Conservation (phyloP, 2,113 vertebrate species). For the Ptyas mucosa region DNA sequence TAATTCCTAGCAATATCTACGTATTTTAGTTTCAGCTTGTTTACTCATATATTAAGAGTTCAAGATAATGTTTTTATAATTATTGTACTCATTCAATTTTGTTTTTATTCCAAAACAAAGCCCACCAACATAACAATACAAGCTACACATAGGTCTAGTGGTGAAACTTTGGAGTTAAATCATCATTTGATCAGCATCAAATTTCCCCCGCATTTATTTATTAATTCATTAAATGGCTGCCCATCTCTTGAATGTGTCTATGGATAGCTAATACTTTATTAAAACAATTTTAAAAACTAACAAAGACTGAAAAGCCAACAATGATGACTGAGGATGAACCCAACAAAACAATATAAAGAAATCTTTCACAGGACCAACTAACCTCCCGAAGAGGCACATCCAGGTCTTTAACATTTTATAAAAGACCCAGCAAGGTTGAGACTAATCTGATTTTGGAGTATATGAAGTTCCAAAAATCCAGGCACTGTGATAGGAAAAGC, state of each 20-base stretch:
- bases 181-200: background rate
- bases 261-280: background rate
- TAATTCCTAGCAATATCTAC: background rate
- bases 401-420: background rate
- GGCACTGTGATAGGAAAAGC: background rate
- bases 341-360: background rate
- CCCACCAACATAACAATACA: background rate
- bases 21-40: background rate
- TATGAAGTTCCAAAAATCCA: background rate
- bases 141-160: background rate
- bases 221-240: background rate
- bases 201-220: background rate
- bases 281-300: background rate
- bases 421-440: background rate
- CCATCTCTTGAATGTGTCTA: background rate
- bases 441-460: background rate
- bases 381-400: background rate
- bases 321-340: background rate
- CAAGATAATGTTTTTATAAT: background rate
- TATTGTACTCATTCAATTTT: background rate
- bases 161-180: background rate
- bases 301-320: background rate
- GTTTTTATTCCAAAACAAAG: background rate
- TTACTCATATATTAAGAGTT: background rate
- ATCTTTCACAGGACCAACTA: background rate